phyloP scores from a whole-genome alignment of 2,113 vertebrate genomes.

The Apaloderma vittatum region DNA sequence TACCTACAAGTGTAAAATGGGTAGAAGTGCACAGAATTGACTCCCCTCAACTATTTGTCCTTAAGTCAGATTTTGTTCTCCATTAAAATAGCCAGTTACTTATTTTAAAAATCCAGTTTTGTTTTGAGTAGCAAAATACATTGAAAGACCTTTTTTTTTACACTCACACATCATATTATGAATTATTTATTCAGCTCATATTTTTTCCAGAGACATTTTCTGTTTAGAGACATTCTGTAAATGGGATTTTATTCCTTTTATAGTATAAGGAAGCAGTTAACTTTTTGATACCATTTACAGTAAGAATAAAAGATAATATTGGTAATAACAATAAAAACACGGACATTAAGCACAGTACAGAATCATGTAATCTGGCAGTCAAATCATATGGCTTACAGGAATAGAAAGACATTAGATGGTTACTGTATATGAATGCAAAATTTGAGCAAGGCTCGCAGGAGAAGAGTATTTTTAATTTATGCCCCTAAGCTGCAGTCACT shows the following conservation, averaged over 20 bases:
- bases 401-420: slow-evolving; percentile 57
- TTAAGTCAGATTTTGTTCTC: neutral
- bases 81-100: neutral
- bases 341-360: slow-evolving; percentile 49
- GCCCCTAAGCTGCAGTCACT: slow-evolving; percentile 11
- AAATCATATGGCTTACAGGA: slow-evolving; percentile 71
- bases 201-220: slow-evolving; percentile 1
- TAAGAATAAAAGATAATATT: slow-evolving; percentile 60
- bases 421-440: slow-evolving; percentile 68
- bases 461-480: slow-evolving; percentile 60
- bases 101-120: neutral
- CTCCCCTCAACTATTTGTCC: neutral
- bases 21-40: neutral
- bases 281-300: slow-evolving; percentile 62
- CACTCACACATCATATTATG: neutral
- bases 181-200: slow-evolving; percentile 28
- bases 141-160: neutral
- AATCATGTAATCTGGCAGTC: slow-evolving; percentile 59
- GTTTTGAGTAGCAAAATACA: slow-evolving; percentile 17
- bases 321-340: slow-evolving; percentile 68
- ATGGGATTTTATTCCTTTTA: slow-evolving; percentile 35
- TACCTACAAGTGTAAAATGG: neutral
- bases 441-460: neutral
- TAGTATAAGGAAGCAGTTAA: slow-evolving; percentile 63
- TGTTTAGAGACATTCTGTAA: slow-evolving; percentile 39